Percentiles rank a stretch among this genome's conserved stretches.
Evolutionary conservation across 2,888 invertebrate genomes (phyloP).

Genomic region (Nephrotoma flavescens): DNA sequence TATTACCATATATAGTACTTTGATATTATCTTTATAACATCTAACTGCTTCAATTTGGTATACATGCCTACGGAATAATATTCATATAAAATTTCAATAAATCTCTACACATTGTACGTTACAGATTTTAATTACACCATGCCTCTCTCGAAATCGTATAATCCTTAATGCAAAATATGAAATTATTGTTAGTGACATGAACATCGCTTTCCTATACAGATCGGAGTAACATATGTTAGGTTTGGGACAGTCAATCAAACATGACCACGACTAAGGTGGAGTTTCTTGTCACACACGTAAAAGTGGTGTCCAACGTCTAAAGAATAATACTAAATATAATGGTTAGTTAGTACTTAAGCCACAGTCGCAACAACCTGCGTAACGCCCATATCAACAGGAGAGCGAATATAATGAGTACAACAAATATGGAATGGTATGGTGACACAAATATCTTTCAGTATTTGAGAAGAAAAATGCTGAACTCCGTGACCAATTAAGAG

Average conservation of each 20-base stretch:
- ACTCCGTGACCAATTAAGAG: too few species aligned
- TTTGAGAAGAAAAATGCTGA: too few species aligned
- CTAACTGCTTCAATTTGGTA: not conserved
- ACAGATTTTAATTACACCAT: not conserved
- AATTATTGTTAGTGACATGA: not conserved
- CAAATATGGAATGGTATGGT: too few species aligned
- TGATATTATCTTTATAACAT: not conserved
- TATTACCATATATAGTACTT: not conserved
- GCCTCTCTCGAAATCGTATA: not conserved
- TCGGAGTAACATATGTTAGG: not conserved
- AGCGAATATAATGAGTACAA: too few species aligned
- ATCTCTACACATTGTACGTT: not conserved
- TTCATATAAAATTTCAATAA: not conserved
- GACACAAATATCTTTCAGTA: too few species aligned
- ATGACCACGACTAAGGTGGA: too few species aligned
- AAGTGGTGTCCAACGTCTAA: too few species aligned
- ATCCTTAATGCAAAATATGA: not conserved
- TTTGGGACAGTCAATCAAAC: not conserved
- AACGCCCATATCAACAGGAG: too few species aligned
- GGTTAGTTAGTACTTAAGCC: too few species aligned
- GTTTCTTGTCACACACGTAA: too few species aligned
- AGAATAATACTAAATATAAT: too few species aligned
- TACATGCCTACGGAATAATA: not conserved
- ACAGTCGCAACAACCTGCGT: too few species aligned
- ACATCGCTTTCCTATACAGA: not conserved